These are phyloP conservation scores for Botia almorhae DNA, from an alignment of 2,797 vertebrate genomes.

Conservation along the genomic window DNA sequence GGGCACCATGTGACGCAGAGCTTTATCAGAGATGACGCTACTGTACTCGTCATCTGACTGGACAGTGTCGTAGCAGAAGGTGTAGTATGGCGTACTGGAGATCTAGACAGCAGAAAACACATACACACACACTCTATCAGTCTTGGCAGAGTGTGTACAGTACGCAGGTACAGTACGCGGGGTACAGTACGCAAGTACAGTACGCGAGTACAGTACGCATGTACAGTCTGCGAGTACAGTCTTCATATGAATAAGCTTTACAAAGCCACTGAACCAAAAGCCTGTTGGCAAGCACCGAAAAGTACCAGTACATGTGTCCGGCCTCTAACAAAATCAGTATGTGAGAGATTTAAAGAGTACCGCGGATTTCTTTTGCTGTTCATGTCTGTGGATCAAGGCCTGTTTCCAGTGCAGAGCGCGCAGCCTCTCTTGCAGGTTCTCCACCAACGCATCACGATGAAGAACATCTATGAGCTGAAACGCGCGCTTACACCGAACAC, in stretches of 20 bases:
- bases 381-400: constrained; percentile 67
- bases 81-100: constrained; percentile 75
- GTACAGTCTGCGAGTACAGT: too few species aligned
- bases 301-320: background rate
- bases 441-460: constrained; percentile 85
- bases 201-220: background rate
- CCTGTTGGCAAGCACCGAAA: too few species aligned
- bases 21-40: constrained; percentile 68
- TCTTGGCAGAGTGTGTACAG: background rate
- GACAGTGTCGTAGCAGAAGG: constrained; percentile 76
- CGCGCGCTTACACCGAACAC: constrained; percentile 87
- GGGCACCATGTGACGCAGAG: constrained; percentile 75
- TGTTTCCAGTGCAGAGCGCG: constrained; percentile 77
- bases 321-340: background rate
- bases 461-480: constrained; percentile 95
- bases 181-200: background rate
- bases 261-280: too few species aligned
- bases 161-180: background rate
- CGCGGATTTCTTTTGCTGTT: constrained; percentile 50
- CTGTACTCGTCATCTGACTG: constrained; percentile 68
- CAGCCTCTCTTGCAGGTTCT: constrained; percentile 79
- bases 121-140: too few species aligned
- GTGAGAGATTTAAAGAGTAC: constrained; percentile 54
- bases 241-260: too few species aligned
- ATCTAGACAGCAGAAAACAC: constrained; percentile 61